Evolutionary conservation across 2,113 vertebrate genomes (phyloP).

Genomic region (Chauna torquata): DNA sequence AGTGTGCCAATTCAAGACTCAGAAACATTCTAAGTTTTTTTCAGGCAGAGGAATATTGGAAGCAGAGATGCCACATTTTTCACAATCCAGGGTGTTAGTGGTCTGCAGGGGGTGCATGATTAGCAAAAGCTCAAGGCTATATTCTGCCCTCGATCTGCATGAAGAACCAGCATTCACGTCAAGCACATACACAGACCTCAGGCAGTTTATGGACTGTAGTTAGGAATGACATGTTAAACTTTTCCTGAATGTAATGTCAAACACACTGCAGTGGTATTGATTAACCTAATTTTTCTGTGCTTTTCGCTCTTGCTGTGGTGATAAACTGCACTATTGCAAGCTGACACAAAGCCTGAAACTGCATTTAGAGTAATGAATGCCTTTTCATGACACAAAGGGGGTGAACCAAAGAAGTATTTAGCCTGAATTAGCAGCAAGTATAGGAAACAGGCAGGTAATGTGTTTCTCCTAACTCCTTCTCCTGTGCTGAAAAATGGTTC

Average conservation of each 20-base stretch:
- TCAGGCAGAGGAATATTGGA: neutral
- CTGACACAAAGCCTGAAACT: constrained; percentile 46
- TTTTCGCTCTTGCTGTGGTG: constrained; percentile 31
- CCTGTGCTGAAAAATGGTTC: neutral
- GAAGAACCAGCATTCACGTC: neutral
- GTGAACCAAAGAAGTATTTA: neutral
- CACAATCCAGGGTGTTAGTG: neutral
- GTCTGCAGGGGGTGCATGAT: neutral
- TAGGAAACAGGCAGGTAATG: constrained; percentile 13
- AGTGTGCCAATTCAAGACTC: neutral
- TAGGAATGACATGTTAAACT: constrained; percentile 28
- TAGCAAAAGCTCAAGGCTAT: neutral
- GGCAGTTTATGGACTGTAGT: constrained; percentile 8
- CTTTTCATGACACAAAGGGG: neutral
- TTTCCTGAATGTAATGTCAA: constrained; percentile 34
- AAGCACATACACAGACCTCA: neutral
- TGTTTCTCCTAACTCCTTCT: neutral
- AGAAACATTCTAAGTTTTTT: neutral
- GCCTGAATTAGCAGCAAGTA: neutral
- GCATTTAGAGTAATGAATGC: constrained; percentile 56
- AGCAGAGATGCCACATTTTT: neutral
- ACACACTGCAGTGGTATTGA: constrained; percentile 54
- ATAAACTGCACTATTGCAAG: constrained; percentile 56
- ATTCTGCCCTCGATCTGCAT: neutral
- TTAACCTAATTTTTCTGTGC: constrained; percentile 67